Percentiles rank a stretch among this genome's conserved stretches.
Evolutionary conservation across 2,797 vertebrate species (phyloP).

Genomic region (Dendrocincla fuliginosa): DNA sequence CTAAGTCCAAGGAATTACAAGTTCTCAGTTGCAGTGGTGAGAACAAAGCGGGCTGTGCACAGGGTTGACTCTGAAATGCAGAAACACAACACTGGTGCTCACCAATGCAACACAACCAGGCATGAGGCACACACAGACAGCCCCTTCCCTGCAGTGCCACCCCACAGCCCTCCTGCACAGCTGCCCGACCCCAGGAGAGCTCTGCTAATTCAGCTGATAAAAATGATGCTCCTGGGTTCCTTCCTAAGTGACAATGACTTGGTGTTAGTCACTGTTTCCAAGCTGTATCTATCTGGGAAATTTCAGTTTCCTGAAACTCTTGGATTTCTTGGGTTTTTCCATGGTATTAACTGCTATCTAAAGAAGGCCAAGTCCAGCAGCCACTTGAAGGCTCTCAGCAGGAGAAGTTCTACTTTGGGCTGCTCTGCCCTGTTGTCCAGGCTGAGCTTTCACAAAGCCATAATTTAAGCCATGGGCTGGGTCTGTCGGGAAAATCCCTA

Average conservation of each 20-base stretch:
- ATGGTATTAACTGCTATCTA: not conserved
- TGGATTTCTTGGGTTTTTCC: not conserved
- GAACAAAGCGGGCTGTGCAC: not conserved
- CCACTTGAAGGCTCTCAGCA: not conserved
- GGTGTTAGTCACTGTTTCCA: not conserved
- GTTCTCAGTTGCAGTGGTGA: not conserved
- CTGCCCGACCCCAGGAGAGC: not conserved
- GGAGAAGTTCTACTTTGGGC: not conserved
- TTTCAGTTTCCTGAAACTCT: not conserved
- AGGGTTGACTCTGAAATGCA: not conserved
- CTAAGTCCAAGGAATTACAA: not conserved
- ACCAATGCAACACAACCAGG: fast-evolving
- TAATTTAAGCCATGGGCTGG: not conserved
- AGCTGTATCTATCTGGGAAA: not conserved
- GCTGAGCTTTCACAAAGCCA: not conserved
- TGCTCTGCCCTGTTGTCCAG: not conserved
- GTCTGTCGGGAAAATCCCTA: not conserved
- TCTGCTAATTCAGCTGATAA: not conserved
- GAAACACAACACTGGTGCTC: not conserved
- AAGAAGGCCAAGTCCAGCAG: not conserved
- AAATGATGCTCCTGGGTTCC: not conserved
- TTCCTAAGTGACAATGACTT: not conserved
- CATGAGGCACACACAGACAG: too few relatives aligned
- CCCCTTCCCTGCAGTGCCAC: not conserved
- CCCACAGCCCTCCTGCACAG: fast-evolving